Evolutionary conservation across 2,797 vertebrate species (phyloP).

Genomic region (Agapornis canus): DNA sequence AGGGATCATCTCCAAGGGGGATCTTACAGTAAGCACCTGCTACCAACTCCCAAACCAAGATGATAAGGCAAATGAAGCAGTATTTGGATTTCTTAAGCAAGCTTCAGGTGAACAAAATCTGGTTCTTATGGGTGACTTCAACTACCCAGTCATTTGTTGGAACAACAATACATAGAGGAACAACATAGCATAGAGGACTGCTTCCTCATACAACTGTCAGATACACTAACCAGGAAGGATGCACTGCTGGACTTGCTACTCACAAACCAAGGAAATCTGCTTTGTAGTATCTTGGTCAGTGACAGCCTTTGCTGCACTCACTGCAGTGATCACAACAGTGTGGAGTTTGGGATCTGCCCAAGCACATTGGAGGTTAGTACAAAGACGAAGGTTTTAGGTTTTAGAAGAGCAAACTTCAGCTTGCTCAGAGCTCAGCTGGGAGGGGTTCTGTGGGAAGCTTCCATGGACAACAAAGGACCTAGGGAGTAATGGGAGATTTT

Average conservation of each 20-base stretch:
- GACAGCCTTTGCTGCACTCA: not conserved
- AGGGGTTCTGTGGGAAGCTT: not conserved
- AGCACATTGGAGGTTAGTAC: not conserved
- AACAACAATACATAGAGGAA: too few relatives aligned
- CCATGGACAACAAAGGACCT: not conserved
- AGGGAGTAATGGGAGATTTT: not conserved
- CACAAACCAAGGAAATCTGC: not conserved
- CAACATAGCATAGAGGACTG: not conserved
- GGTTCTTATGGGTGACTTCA: not conserved
- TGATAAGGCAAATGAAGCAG: not conserved
- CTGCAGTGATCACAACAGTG: not conserved
- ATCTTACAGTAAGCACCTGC: not conserved
- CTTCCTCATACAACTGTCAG: not conserved
- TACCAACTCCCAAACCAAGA: not conserved
- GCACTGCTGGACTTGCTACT: not conserved
- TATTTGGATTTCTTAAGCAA: not conserved
- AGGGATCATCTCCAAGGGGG: not conserved
- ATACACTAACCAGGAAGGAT: not conserved
- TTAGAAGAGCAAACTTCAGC: not conserved
- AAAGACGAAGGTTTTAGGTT: not conserved
- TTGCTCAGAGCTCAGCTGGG: not conserved
- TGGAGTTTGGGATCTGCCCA: not conserved
- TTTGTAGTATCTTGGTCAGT: not conserved
- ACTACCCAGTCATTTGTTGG: not conserved
- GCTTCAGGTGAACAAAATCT: not conserved